phyloP scores from a whole-genome alignment of 1,140 invertebrate genomes.

The Semibalanus balanoides region DNA sequence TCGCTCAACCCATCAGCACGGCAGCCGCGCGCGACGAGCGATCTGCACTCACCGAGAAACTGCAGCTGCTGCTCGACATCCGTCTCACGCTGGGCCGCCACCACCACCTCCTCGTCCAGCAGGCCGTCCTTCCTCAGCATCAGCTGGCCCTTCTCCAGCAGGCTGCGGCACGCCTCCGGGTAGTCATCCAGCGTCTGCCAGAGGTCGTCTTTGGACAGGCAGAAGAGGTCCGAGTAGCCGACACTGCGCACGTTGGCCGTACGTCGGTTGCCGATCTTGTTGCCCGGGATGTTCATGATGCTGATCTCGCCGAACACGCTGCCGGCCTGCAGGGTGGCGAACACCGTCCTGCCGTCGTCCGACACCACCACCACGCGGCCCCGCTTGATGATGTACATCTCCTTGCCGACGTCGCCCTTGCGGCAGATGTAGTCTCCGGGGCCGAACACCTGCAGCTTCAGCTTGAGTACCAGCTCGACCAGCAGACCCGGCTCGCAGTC shows the following conservation, averaged over 20 bases:
- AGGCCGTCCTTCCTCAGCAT: constrained; percentile 81
- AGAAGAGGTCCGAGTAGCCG: constrained; percentile 88
- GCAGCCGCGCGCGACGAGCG: no score
- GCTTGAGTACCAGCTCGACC: constrained; percentile 80
- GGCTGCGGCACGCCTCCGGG: constrained; percentile 71
- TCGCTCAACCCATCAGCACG: no score
- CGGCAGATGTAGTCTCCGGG: constrained; percentile 92
- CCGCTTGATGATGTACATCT: constrained; percentile 92
- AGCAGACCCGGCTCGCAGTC: constrained; percentile 88
- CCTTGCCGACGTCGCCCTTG: constrained; percentile 90
- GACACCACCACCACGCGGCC: constrained; percentile 72
- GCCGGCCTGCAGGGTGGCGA: constrained; percentile 75
- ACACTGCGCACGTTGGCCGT: constrained; percentile 78
- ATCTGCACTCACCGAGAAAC: constrained; percentile 30
- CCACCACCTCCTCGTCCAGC: constrained; percentile 66
- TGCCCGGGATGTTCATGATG: constrained; percentile 82
- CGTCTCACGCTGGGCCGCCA: constrained; percentile 31
- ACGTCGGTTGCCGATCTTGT: constrained; percentile 74
- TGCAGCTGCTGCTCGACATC: constrained; percentile 36
- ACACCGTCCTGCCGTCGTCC: constrained; percentile 66
- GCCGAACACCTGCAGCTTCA: constrained; percentile 83
- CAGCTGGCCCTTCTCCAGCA: constrained; percentile 77
- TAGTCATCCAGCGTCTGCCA: constrained; percentile 74
- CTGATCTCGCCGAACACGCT: constrained; percentile 83
- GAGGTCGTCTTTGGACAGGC: constrained; percentile 72